Conservation (phyloP, 2,797 vertebrate species). For the Falco concolor region DNA sequence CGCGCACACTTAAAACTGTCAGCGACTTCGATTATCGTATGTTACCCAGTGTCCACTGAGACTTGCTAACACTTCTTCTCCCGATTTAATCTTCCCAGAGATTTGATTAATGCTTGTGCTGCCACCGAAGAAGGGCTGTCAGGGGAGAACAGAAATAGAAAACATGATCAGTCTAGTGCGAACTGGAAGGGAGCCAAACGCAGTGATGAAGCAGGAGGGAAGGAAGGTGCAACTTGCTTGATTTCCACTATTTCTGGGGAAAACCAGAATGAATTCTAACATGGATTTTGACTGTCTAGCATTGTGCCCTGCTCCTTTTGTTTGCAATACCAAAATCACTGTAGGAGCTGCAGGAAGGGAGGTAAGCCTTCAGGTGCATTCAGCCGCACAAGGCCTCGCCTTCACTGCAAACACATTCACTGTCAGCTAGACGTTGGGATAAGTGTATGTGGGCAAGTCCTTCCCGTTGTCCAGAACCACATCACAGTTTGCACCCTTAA, state of each 20-base stretch:
- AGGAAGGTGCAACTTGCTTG: neutral
- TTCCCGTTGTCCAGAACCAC: neutral
- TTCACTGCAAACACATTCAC: neutral
- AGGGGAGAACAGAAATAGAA: neutral
- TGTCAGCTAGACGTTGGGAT: neutral
- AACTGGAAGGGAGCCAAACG: neutral
- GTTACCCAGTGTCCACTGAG: conserved; percentile 92
- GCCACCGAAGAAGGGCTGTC: conserved; percentile 91
- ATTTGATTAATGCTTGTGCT: conserved; percentile 88
- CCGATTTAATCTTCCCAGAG: conserved; percentile 86
- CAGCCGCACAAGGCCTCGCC: neutral
- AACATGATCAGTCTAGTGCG: neutral
- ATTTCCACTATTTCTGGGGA: neutral
- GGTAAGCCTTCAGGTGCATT: neutral
- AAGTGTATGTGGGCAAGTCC: neutral
- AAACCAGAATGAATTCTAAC: neutral
- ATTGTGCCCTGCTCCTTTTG: neutral
- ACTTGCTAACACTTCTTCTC: conserved; percentile 84
- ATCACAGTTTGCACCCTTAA: neutral
- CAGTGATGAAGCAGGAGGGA: neutral
- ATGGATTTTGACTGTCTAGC: neutral
- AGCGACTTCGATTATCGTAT: neutral
- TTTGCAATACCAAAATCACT: neutral
- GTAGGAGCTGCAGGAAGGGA: neutral
- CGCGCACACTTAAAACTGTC: neutral